Evolutionary conservation across 2,888 invertebrate genomes (phyloP).

Genomic region (Philopedon plagiatum): DNA sequence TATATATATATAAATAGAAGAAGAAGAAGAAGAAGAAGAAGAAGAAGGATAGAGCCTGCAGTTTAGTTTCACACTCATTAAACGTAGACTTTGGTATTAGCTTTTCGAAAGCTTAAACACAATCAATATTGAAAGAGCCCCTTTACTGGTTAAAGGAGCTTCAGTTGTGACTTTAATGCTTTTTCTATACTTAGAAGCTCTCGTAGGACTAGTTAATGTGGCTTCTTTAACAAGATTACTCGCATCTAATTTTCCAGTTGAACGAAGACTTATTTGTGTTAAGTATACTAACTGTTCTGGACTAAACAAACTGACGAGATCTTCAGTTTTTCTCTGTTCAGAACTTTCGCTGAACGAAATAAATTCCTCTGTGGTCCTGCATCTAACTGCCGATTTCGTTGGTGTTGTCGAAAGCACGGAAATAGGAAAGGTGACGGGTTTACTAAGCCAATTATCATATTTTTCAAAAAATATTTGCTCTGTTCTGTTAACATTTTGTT

Average conservation of each 20-base stretch:
- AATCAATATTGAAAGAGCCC: too few species aligned
- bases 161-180: too few species aligned
- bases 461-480: constrained; percentile 1
- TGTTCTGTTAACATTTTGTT: not conserved
- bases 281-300: not conserved
- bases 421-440: constrained; percentile 2
- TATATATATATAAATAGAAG: too few species aligned
- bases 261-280: not conserved
- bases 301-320: constrained; percentile 4
- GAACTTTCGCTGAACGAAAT: not conserved
- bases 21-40: too few species aligned
- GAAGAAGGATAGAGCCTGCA: too few species aligned
- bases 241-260: not conserved
- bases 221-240: too few species aligned
- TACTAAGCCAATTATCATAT: not conserved
- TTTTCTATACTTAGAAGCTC: too few species aligned
- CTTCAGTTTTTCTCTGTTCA: constrained; percentile 11
- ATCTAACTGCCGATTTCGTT: not conserved
- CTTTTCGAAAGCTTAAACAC: too few species aligned
- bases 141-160: too few species aligned
- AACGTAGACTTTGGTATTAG: too few species aligned
- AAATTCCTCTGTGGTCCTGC: not conserved
- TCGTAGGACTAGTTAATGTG: too few species aligned
- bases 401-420: not conserved
- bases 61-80: too few species aligned